phyloP scores from a whole-genome alignment of 2,113 vertebrate species.

The Etia nguti region DNA sequence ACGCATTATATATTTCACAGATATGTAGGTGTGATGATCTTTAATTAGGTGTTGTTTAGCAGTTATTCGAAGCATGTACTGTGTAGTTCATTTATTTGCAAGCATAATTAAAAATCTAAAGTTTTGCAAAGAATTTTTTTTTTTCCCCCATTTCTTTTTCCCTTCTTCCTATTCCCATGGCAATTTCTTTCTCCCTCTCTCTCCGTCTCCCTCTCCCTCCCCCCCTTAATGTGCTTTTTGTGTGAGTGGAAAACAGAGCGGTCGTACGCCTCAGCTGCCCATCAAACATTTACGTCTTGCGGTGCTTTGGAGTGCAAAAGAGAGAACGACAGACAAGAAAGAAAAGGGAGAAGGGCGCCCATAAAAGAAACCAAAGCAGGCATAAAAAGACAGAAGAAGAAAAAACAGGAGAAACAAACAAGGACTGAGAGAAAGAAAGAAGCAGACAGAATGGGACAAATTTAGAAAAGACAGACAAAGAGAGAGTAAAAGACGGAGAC shows the following conservation, averaged over 20 bases:
- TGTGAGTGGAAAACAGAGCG: constrained; percentile 25
- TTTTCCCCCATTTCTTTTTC: no score
- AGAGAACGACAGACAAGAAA: neutral
- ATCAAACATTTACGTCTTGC: constrained; percentile 62
- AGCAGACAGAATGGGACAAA: neutral
- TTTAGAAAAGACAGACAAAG: neutral
- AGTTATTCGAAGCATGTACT: neutral
- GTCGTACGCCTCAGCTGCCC: constrained; percentile 5
- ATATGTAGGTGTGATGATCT: neutral
- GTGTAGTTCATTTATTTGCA: neutral
- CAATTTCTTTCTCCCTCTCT: neutral
- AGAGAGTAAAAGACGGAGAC: neutral
- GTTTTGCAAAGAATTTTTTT: neutral
- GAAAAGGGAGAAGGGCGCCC: neutral
- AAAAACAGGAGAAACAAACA: neutral
- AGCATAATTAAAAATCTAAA: neutral
- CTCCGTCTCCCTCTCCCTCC: neutral
- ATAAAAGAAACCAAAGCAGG: constrained; percentile 3
- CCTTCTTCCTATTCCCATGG: neutral
- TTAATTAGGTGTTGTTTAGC: neutral
- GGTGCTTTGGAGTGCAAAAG: constrained; percentile 13
- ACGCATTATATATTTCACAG: neutral
- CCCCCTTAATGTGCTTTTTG: constrained; percentile 40
- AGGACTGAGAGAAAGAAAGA: neutral
- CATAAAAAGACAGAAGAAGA: neutral